Evolutionary conservation across 1,140 invertebrate genomes (phyloP), one percentile per base, ranked within the genome.

Genomic region (Achroia grisella): DNA sequence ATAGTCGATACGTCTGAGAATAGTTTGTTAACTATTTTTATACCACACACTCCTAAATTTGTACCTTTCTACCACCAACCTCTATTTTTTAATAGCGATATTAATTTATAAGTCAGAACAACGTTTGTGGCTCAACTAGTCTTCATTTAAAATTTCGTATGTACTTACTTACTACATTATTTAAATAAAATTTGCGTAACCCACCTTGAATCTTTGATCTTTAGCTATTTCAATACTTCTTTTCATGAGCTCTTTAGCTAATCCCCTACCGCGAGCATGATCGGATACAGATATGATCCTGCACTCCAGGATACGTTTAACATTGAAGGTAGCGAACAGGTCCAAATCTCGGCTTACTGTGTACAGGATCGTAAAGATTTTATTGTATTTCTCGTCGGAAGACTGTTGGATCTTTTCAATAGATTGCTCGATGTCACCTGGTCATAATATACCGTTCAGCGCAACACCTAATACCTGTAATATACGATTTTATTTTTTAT

Each of bases 251-350:
- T 91, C 87, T 49, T 91, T 91, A 1, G 92, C 93, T 32, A 94
- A 80, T 8, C 93, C 93, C 54, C 80, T 86, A 0, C 93, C 93
- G 6, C 93, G 87, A 48, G 89, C 93, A 33, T 84, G 72, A 13
- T 89, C 86, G 45, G 93, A 91, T 4, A 94, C 92, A 15, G 92
- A 93, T 8, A 95, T 89, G 49, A 95, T 94, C 35, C 93, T 87
- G 53, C 92, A 91, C 71, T 95, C 93, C 56, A 95, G 92, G n/a
- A 94, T 88, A 44, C 90, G 88, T 23, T 93, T 89, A 3, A 93
- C 90, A 13, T 72, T 69, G 72, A 90, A 93, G 39, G 87, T 89
- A 1, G 59, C 63, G 36, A 85, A 85, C 10, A 85, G 60, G 17
- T 82, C 66, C 51, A 85, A 52, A 11, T 85, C 78, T 0, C 62